Conservation (phyloP, 1,140 invertebrate genomes). For the Drosophila chauvacae region DNA sequence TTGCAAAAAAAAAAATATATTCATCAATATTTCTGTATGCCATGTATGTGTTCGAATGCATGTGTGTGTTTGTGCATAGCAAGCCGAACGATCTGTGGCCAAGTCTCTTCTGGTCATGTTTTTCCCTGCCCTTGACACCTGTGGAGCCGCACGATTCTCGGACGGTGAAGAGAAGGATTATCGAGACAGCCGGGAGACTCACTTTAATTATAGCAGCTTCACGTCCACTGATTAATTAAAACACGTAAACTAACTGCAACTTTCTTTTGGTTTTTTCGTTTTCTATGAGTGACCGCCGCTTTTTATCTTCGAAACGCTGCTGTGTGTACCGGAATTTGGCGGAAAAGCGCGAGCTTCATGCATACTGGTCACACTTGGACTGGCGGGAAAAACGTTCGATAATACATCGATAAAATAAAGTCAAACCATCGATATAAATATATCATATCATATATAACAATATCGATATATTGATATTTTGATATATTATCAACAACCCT, state of each 20-base stretch:
- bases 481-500: too few species aligned
- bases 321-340: not conserved
- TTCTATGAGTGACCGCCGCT: slow-evolving; percentile 17
- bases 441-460: too few species aligned
- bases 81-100: slow-evolving; percentile 26
- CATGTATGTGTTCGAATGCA: slow-evolving; percentile 11
- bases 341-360: not conserved
- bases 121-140: not conserved
- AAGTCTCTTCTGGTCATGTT: slow-evolving; percentile 9
- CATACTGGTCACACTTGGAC: not conserved
- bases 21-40: slow-evolving; percentile 36
- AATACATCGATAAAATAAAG: too few species aligned
- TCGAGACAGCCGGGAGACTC: slow-evolving; percentile 9
- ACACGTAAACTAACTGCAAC: slow-evolving; percentile 51
- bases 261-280: slow-evolving; percentile 43
- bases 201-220: slow-evolving; percentile 38
- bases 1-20: slow-evolving; percentile 5
- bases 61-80: slow-evolving; percentile 7
- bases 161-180: not conserved
- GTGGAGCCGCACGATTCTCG: not conserved
- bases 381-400: not conserved
- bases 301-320: not conserved
- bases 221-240: slow-evolving; percentile 33
- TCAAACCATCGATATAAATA: too few species aligned
- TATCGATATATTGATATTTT: too few species aligned